Evolutionary conservation across 2,888 invertebrate genomes (phyloP).

Genomic region (Xiphydria camelus): DNA sequence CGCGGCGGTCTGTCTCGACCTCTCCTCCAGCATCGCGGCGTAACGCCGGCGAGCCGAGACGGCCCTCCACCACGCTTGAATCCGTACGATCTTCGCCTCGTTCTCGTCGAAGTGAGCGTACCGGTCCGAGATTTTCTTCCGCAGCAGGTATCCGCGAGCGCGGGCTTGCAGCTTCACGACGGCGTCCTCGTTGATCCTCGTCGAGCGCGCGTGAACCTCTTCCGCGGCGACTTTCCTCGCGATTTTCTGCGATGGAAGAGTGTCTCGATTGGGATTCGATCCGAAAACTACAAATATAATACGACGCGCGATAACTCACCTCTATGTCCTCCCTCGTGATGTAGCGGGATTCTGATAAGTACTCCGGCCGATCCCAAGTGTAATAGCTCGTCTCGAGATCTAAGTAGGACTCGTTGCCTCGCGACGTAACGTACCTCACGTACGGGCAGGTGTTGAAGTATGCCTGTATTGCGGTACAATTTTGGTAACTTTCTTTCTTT

Average conservation of each 20-base stretch:
- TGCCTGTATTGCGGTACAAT: no score
- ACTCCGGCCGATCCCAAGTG: conserved; percentile 45
- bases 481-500: no score
- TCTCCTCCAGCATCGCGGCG: conserved; percentile 55
- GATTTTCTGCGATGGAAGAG: conserved; percentile 55
- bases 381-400: conserved; percentile 41
- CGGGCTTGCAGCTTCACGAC: conserved; percentile 65
- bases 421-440: conserved; percentile 38
- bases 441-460: conserved; percentile 38
- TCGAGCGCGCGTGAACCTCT: conserved; percentile 49
- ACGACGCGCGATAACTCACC: conserved; percentile 36
- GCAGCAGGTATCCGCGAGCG: conserved; percentile 64
- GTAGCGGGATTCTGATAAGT: conserved; percentile 37
- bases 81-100: conserved; percentile 57
- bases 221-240: conserved; percentile 59
- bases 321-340: conserved; percentile 46
- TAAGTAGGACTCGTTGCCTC: conserved; percentile 41
- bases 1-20: conserved; percentile 55
- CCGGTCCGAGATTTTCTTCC: conserved; percentile 58
- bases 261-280: no score
- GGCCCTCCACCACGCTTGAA: conserved; percentile 70
- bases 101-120: conserved; percentile 58
- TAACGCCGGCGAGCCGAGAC: conserved; percentile 59
- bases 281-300: no score
- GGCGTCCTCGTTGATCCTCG: conserved; percentile 55